Base-by-base conservation (phyloP, 2,797 vertebrate species). In the Alosa sapidissima region DNA sequence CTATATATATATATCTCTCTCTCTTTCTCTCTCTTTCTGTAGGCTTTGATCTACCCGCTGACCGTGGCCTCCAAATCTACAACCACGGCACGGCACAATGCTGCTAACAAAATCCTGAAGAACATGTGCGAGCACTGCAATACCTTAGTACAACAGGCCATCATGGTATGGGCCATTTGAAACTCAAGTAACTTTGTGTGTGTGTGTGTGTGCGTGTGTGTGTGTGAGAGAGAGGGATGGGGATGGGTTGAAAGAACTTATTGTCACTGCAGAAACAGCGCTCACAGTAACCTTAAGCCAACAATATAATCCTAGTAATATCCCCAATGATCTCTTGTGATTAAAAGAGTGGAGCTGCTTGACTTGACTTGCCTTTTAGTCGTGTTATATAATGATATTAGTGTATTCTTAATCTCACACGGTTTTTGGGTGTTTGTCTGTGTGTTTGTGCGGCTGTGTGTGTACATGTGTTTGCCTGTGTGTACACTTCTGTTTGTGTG, bases 91-190 rank as follows among this genome's bases (percentile, higher is more conserved):
- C 97, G 98, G 0, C 98, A 99, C 94, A 99, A 98, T 0, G 98
- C 98, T 28, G 98, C 98, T 52, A 99, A 99, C 94, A 99, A 99
- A 93, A 99, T 99, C 89, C 91, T 99, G 92, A 99, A 99, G 94
- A 99, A 99, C 93, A 99, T 99, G 98, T 99, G 98, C 87, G 98
- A 99, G 90, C 98, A 99, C 92, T 99, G 98, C 88, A 99, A 99
- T 94, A 97, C 97, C 0, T 93, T 99, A 90, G 98, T 99, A 28
- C 97, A 99, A 91, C 98, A 99, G 91, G 98, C 98, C 89, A 97
- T 99, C 94, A 99, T 99, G 98, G 98, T 99, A 94, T 10, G 78
- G n/a, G 36, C n/a, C 41, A 47, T 75, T 75, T 75, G 14, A 33
- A 41, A 14, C 19, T 75, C 36, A 75, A 41, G 11, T 45, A 36